Base-by-base conservation (phyloP, 64 coral and sea anemone species). In the Stichodactyla mertensii region DNA sequence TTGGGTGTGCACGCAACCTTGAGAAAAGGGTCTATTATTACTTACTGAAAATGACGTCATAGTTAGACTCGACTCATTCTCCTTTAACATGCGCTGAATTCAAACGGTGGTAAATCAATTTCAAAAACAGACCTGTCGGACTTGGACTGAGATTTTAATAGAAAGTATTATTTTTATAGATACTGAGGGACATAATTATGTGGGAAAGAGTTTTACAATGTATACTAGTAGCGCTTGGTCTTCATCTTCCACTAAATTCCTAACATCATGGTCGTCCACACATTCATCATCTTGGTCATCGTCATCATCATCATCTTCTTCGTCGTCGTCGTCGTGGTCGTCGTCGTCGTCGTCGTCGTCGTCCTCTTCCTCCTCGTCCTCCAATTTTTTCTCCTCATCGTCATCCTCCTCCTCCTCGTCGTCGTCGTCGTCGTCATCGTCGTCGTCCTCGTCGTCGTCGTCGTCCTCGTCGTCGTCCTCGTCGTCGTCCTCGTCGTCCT, bases 161-260 rank as follows among this genome's bases (percentile, higher is more conserved):
- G 20, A 22, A 2, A 66, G 5, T 1, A 4, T 53, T 4, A 77
- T 28, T 20, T 57, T 54, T 67, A 28, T 61, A 85, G 53, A 28
- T 55, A 85, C 64, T 55, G 83, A 90, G 7, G 94, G 88, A n/a
- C 78, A 87, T 81, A 86, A 89, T 85, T 97, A 97, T 31, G 52
- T 90, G 45, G 53, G 53, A 13, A 93, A 82, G 9, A 97, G 94
- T 57, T 97, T 90, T 20, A 92, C 94, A 24, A 90, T 92, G 80
- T 97, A 97, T 52, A 81, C 86, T 45, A 51, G 61, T 7, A 62
- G 58, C 16, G 31, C 85, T 0, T 93, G 86, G 80, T 70, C 57
- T n/a, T 82, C 92, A 28, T 58, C 83, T 69, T 54, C 92, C 28
- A 52, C 84, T 84, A 16, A 81, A 85, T 61, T 12, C 7, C 26